Base-by-base conservation (phyloP, 1,140 invertebrate species). In the Dermatophagoides farinae region DNA sequence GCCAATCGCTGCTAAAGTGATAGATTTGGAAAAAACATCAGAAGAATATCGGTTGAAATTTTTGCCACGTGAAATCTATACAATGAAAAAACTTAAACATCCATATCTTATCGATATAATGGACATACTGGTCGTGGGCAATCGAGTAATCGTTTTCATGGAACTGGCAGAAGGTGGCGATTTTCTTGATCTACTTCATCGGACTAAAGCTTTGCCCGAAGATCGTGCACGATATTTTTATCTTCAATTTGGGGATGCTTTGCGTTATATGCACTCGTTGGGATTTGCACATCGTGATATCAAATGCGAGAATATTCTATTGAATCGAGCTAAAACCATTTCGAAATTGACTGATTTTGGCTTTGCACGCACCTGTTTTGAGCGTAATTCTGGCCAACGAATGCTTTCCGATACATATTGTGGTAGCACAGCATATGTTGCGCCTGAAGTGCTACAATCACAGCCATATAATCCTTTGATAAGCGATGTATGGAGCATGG, bases 221-320 rank as follows among this genome's bases (percentile, higher is more conserved):
- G 11, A 38, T 22, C 6, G 47, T 23, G 43, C 57, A 6, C 47
- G 59, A 50, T 0, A 44, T 11, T 61, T 62, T 39, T 63, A 41
- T 50, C 31, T 23, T 46, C 62, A 63, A 61, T 22, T 61, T 10
- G 58, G 59, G 6, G 58, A 63, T 22, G 62, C 57, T 2, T 37
- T 63, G 12, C 40, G 50, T 16, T 62, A 62, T 41, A 41, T 58
- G 37, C 51, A 61, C 20, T 11, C 14, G 16, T 18, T 23, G 20
- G 87, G 86, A 18, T 80, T 92, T 25, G 82, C 84, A 6, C 88
- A 92, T 72, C 78, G 88, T 65, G 91, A 97, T 75, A 73, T 97
- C 40, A 97, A 97, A 73, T 90, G 90, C 6, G 91, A 97, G 74
- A 96, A 96, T 76, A 74, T 97, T 57, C 75, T 97, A 31, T 75